phyloP scores from a whole-genome alignment of 2,797 vertebrate species.

The Steatocranus sp. region DNA sequence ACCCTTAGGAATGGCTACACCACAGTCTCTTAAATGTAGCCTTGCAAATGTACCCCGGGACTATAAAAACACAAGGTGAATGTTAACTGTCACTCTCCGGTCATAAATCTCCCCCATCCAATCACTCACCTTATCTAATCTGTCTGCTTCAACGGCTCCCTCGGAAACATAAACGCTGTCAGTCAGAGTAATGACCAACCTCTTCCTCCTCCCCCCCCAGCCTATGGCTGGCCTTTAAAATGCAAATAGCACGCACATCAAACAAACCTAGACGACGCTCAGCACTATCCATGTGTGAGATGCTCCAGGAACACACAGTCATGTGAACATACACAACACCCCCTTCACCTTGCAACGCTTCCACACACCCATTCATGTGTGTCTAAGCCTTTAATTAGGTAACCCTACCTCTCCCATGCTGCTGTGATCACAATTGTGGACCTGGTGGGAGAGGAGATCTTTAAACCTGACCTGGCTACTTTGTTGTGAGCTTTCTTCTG shows the following conservation, averaged over 20 bases:
- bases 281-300: background rate
- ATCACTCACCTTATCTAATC: slow-evolving; percentile 76
- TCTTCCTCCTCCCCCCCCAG: slow-evolving; percentile 19
- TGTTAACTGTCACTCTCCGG: slow-evolving; percentile 63
- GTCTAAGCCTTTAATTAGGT: slow-evolving; percentile 69
- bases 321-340: background rate
- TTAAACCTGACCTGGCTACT: slow-evolving; percentile 50
- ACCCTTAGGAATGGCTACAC: slow-evolving; percentile 11
- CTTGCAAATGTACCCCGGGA: slow-evolving; percentile 28
- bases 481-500: slow-evolving; percentile 26
- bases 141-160: slow-evolving; percentile 66
- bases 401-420: slow-evolving; percentile 55
- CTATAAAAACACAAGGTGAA: slow-evolving; percentile 72
- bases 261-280: slow-evolving; percentile 35
- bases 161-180: slow-evolving; percentile 74
- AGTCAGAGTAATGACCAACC: slow-evolving; percentile 66
- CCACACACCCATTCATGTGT: slow-evolving; percentile 48
- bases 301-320: slow-evolving; percentile 11
- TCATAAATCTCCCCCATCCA: slow-evolving; percentile 62
- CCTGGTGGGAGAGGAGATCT: slow-evolving; percentile 44
- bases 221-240: slow-evolving; percentile 62
- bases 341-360: slow-evolving; percentile 3
- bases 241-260: slow-evolving; percentile 63
- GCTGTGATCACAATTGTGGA: slow-evolving; percentile 57
- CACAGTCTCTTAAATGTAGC: background rate